These are phyloP conservation scores for Xanthorhoe spadicearia DNA, from an alignment of 2,888 invertebrate species.

Conservation along the genomic window DNA sequence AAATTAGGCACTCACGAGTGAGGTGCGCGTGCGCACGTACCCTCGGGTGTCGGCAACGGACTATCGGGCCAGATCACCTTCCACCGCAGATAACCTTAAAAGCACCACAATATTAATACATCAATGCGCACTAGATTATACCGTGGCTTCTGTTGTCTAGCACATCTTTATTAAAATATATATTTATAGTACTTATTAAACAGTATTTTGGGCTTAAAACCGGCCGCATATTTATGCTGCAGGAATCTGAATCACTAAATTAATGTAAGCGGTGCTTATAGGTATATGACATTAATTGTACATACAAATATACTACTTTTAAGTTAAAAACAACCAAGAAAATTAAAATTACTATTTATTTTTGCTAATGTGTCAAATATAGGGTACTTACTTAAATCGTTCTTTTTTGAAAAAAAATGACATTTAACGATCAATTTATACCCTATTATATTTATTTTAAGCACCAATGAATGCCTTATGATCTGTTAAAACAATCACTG, in stretches of 20 bases:
- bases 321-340: too few relatives aligned
- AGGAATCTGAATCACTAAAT: too few relatives aligned
- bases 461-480: constrained; percentile 20
- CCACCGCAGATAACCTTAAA: constrained; percentile 83
- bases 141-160: neutral
- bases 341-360: too few relatives aligned
- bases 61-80: constrained; percentile 84
- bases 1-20: neutral
- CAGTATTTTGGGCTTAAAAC: too few relatives aligned
- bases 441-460: neutral
- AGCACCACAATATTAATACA: constrained; percentile 82
- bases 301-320: too few relatives aligned
- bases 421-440: neutral
- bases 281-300: too few relatives aligned
- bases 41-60: constrained; percentile 70
- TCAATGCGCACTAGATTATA: constrained; percentile 57
- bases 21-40: constrained; percentile 47
- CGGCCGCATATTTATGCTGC: too few relatives aligned
- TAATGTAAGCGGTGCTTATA: too few relatives aligned
- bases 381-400: too few relatives aligned
- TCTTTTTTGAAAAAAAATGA: neutral
- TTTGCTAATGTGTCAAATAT: too few relatives aligned
- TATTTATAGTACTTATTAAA: too few relatives aligned
- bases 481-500: constrained; percentile 34
- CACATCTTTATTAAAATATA: too few relatives aligned